These are phyloP conservation scores for Spinus olivaceus DNA, from an alignment of 2,797 vertebrate species.

Conservation along the genomic window DNA sequence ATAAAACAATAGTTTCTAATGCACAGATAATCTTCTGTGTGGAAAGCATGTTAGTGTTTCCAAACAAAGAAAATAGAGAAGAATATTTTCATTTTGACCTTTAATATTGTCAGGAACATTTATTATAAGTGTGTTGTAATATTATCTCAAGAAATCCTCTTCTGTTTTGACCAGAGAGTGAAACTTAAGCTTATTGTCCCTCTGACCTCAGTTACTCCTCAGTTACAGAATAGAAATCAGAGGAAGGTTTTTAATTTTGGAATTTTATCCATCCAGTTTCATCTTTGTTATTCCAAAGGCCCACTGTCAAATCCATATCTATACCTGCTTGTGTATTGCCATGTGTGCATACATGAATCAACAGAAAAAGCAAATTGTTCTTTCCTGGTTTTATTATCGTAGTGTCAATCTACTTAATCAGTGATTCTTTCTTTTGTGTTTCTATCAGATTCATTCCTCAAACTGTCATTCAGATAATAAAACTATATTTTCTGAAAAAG, in stretches of 20 bases:
- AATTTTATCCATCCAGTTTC: background rate
- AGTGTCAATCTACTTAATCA: background rate
- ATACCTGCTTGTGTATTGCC: background rate
- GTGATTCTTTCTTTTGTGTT: constrained; percentile 1
- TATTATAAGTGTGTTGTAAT: background rate
- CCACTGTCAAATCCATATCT: background rate
- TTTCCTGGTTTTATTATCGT: background rate
- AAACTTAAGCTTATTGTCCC: background rate
- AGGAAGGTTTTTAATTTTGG: background rate
- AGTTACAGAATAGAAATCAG: background rate
- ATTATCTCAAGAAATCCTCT: background rate
- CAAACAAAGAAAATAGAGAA: background rate
- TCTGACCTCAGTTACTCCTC: background rate
- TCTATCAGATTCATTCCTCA: background rate
- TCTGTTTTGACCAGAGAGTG: background rate
- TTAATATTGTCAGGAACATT: background rate
- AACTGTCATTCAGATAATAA: constrained; percentile 16
- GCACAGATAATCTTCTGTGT: background rate
- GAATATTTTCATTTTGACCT: background rate
- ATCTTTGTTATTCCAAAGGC: background rate
- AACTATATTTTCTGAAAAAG: constrained; percentile 15
- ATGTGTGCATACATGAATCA: background rate
- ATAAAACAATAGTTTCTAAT: background rate
- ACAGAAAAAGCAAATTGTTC: background rate
- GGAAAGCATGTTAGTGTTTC: background rate